Base-by-base conservation (phyloP, 1,140 invertebrate genomes). In the Charaxes varanes region DNA sequence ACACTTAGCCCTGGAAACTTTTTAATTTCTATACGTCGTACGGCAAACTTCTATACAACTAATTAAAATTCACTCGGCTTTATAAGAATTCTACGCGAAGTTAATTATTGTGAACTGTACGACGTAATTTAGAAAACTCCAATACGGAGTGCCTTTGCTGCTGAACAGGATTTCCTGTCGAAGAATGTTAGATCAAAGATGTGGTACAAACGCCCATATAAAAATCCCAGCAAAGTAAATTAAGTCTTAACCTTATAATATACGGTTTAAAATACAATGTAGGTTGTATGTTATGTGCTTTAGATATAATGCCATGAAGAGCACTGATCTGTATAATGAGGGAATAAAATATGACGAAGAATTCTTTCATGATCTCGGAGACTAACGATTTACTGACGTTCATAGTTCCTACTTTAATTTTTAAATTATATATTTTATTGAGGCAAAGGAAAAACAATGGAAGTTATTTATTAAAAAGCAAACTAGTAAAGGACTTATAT, bases 171-270 rank as follows among this genome's bases (percentile, higher is more conserved):
- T 53, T 53, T 53, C 50, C 50, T 41, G 40, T 38, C 18, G 33
- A 37, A 41, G 40, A 36, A 41, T 47, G 44, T 51, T 48, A 24
- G 44, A 53, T 53, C 43, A 53, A 53, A 53, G 50, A 48, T 41
- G 31, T 34, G 34, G 44, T 41, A 47, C 37, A 23, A 38, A 11
- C 26, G 11, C 4, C 27, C 8, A 22, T 17, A 18, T 8, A 2
- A 3, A 3, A 31, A 11, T 2, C n/a, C 1, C n/a, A 1, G 5
- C 4, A 31, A 10, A 31, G 28, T 3, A 31, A 31, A 31, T 10
- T 1, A 1, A 8, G 12, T 28, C n/a, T 28, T 15, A 10, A 1
- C 0, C 6, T 14, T 7, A 2, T n/a, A 10, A 10, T 2, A 6
- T 28, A 28, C 0, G 15, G 13, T 7, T 6, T 28, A 7, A 14